phyloP scores from a whole-genome alignment of 2,888 invertebrate species.

The Apotomis turbidana region DNA sequence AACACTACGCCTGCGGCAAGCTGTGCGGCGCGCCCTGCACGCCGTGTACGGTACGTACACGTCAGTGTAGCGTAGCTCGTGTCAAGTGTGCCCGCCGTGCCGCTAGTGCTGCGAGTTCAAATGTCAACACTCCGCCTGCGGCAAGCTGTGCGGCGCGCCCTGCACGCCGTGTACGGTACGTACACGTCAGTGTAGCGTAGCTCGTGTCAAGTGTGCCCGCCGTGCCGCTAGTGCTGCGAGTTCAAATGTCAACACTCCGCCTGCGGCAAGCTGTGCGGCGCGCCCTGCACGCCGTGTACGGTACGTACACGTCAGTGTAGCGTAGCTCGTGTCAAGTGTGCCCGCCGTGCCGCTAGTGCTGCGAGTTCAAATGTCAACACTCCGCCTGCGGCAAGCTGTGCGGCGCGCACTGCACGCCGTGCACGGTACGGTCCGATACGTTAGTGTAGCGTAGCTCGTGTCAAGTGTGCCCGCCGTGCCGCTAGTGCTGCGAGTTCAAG shows the following conservation, averaged over 20 bases:
- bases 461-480: constrained; percentile 83
- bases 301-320: background rate
- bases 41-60: too few relatives aligned
- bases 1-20: constrained; percentile 78
- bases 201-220: constrained; percentile 75
- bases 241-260: constrained; percentile 79
- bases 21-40: constrained; percentile 81
- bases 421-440: too few relatives aligned
- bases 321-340: too few relatives aligned
- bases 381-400: too few relatives aligned
- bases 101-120: constrained; percentile 63
- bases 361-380: too few relatives aligned
- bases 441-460: too few relatives aligned
- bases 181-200: too few relatives aligned
- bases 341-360: too few relatives aligned
- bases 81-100: constrained; percentile 83
- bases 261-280: constrained; percentile 78
- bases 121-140: too few relatives aligned
- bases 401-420: too few relatives aligned
- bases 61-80: too few relatives aligned
- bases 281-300: constrained; percentile 78
- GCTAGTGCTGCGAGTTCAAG: constrained; percentile 62
- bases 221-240: constrained; percentile 78
- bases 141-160: constrained; percentile 71
- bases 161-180: constrained; percentile 64